phyloP scores from a whole-genome alignment of 2,888 invertebrate species.

The Dendrolimus houi region DNA sequence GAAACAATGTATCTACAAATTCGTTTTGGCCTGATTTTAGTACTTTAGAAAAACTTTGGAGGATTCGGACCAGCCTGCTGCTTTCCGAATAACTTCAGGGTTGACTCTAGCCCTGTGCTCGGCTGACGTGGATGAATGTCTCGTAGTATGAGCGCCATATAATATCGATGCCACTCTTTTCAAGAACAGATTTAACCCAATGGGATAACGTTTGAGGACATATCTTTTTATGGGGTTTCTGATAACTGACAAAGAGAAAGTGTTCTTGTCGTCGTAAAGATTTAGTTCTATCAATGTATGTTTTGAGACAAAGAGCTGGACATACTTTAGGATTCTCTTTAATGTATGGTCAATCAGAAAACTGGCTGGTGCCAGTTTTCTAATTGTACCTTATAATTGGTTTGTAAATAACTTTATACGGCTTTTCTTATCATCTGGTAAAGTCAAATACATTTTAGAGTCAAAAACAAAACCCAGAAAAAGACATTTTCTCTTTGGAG shows the following conservation, averaged over 20 bases:
- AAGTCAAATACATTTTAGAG: not conserved
- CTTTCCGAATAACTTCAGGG: not conserved
- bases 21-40: not conserved
- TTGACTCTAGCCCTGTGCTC: not conserved
- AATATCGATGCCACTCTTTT: not conserved
- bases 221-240: not conserved
- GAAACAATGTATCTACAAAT: too few relatives aligned
- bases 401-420: not conserved
- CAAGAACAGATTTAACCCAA: not conserved
- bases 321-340: not conserved
- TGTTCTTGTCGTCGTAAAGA: not conserved
- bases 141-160: not conserved
- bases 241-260: not conserved
- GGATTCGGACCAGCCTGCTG: not conserved
- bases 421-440: not conserved
- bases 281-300: not conserved
- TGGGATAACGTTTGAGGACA: not conserved
- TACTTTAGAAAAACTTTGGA: not conserved
- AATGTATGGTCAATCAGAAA: conserved; percentile 9
- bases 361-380: conserved; percentile 10
- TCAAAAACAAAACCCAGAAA: not conserved
- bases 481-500: not conserved
- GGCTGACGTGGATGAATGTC: not conserved
- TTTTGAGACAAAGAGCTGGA: not conserved
- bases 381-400: not conserved